A percentile compares a stretch with the other conserved stretches of the same genome.
Conservation (phyloP, 1,140 invertebrate genomes). For the Drosophila malerkotliana region DNA sequence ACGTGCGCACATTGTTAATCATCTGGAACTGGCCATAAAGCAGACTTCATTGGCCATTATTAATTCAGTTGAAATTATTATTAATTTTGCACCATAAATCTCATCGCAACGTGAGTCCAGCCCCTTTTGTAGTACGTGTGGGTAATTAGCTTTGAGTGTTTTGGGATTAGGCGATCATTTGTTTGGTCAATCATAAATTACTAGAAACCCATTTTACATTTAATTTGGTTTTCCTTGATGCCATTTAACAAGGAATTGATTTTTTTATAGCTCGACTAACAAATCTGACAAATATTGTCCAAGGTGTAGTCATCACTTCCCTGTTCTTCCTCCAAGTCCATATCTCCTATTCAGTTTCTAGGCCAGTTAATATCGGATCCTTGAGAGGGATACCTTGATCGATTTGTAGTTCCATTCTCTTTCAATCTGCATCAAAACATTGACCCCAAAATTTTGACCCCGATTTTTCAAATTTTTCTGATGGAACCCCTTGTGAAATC, state of each 20-base stretch:
- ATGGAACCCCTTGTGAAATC: no score
- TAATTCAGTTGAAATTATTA: constrained; percentile 78
- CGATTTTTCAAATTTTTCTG: no score
- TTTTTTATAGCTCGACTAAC: neutral
- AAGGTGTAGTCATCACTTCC: no score
- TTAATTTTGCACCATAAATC: constrained; percentile 76
- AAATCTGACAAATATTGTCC: neutral
- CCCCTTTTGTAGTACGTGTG: constrained; percentile 52
- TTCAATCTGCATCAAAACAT: no score
- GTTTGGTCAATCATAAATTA: constrained; percentile 29
- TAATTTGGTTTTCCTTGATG: neutral
- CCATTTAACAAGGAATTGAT: neutral
- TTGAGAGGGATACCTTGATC: no score
- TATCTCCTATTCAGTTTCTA: no score
- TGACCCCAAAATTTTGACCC: no score
- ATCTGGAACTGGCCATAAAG: constrained; percentile 45
- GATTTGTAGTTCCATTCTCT: no score
- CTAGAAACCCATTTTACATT: neutral
- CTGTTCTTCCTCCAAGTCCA: no score
- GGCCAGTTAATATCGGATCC: no score
- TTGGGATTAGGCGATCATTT: constrained; percentile 34
- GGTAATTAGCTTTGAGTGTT: constrained; percentile 67
- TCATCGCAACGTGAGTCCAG: constrained; percentile 31
- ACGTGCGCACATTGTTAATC: constrained; percentile 75
- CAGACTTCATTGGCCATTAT: constrained; percentile 51